Conservation (phyloP, 2,797 vertebrate genomes). For the Micromesistius poutassou region DNA sequence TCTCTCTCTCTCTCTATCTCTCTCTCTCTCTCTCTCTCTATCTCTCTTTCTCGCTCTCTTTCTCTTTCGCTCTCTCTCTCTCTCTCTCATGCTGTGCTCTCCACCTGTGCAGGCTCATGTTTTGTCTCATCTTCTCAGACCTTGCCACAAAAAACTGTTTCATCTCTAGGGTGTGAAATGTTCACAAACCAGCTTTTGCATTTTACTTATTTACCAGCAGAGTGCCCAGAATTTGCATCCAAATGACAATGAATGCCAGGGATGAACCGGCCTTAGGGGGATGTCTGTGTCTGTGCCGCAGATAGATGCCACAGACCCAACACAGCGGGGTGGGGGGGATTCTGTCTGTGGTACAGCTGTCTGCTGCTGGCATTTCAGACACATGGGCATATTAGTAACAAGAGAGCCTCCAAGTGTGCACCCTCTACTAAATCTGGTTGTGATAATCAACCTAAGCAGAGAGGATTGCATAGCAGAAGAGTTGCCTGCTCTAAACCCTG, state of each 20-base stretch:
- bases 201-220: no score
- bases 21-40: conserved; percentile 34
- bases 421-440: conserved; percentile 65
- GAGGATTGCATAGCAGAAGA: conserved; percentile 40
- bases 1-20: conserved; percentile 28
- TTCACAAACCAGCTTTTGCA: no score
- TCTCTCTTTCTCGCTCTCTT: no score
- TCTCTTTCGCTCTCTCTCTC: no score
- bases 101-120: conserved; percentile 21
- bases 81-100: conserved; percentile 22
- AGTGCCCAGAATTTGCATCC: no score
- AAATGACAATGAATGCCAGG: background rate
- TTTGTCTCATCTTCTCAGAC: background rate
- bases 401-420: conserved; percentile 51
- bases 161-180: no score
- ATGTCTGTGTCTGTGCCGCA: no score
- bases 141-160: no score
- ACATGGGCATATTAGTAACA: conserved; percentile 54
- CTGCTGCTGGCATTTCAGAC: conserved; percentile 47
- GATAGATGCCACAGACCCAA: no score
- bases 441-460: conserved; percentile 57
- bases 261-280: no score
- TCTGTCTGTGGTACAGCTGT: conserved; percentile 48
- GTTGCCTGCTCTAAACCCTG: conserved; percentile 39
- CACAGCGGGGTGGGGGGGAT: no score